Evolutionary conservation across 2,797 vertebrate genomes (phyloP).

Genomic region (Onychomys arenicola): DNA sequence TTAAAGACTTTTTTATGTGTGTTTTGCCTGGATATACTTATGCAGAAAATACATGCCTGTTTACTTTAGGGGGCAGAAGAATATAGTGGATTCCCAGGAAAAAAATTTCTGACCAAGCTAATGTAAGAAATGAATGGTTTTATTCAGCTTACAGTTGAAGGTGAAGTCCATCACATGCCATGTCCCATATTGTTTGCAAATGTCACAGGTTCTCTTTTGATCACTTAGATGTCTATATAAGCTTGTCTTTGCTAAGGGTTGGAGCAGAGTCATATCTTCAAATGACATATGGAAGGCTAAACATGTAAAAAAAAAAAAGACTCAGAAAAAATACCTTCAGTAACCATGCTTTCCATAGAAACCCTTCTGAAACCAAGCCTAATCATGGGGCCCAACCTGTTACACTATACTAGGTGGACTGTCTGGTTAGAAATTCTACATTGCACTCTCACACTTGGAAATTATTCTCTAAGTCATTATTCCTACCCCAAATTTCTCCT

Average conservation of each 20-base stretch:
- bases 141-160: neutral
- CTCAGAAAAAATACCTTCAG: neutral
- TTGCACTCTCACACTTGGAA: neutral
- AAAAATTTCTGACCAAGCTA: neutral
- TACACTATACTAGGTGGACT: neutral
- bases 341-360: neutral
- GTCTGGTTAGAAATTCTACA: neutral
- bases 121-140: neutral
- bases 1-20: neutral
- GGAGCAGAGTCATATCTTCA: neutral
- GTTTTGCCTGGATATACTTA: neutral
- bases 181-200: too few species aligned
- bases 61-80: neutral
- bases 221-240: neutral
- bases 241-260: neutral
- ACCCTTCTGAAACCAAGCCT: neutral
- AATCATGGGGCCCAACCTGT: fast-evolving
- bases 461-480: neutral
- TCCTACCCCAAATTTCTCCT: neutral
- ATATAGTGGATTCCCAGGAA: neutral
- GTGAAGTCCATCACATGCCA: neutral
- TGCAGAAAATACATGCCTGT: neutral
- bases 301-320: neutral
- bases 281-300: neutral
- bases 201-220: neutral